A percentile compares a stretch with the other conserved stretches of the same genome.
phyloP scores from a whole-genome alignment of 2,113 vertebrate genomes.

The Stercorarius parasiticus region DNA sequence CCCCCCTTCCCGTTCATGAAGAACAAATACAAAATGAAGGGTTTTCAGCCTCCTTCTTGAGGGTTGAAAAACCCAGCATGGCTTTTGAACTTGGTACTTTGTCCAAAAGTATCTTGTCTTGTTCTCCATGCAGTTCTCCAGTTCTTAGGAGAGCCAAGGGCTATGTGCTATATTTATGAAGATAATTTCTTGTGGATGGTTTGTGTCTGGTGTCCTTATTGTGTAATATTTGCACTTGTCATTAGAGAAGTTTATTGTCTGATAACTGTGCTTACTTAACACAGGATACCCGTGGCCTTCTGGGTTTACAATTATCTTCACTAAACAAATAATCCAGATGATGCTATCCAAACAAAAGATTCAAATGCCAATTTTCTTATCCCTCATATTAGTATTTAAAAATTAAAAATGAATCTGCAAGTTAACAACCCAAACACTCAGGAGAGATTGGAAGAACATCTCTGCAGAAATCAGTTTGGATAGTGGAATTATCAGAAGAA shows the following conservation, averaged over 20 bases:
- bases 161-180: not conserved
- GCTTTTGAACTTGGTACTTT: not conserved
- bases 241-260: constrained; percentile 37
- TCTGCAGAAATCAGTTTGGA: not conserved
- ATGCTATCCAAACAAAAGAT: constrained; percentile 28
- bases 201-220: constrained; percentile 5
- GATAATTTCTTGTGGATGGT: not conserved
- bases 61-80: not conserved
- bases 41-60: not conserved
- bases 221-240: constrained; percentile 14
- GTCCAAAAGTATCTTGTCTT: not conserved
- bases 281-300: not conserved
- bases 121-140: not conserved
- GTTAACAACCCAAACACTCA: not conserved
- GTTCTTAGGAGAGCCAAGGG: not conserved
- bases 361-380: constrained; percentile 1
- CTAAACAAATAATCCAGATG: constrained; percentile 32
- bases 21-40: not conserved
- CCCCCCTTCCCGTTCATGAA: not conserved
- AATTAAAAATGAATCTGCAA: not conserved
- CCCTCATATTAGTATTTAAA: constrained; percentile 27
- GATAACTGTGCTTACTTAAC: constrained; percentile 46
- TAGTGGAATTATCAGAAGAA: not conserved
- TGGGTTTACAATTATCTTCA: constrained; percentile 4
- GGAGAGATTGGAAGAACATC: not conserved